Conservation (phyloP, 2,113 vertebrate species). For the Plectropomus leopardus region DNA sequence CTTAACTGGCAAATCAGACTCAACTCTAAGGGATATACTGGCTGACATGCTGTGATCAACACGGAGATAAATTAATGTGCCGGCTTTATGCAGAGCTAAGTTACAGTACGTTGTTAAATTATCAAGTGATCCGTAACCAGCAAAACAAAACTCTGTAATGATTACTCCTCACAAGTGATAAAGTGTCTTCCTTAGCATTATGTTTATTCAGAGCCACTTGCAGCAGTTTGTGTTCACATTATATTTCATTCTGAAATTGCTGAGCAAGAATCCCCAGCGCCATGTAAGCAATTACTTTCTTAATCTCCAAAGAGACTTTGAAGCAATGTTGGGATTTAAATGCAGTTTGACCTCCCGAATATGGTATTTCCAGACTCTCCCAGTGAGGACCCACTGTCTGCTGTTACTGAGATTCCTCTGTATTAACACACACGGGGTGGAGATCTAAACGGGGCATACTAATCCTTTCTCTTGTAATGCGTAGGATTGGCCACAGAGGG, state of each 20-base stretch:
- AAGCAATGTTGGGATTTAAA: constrained; percentile 18
- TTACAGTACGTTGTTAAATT: neutral
- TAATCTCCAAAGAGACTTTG: constrained; percentile 31
- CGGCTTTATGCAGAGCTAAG: neutral
- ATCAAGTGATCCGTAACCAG: neutral
- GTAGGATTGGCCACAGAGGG: constrained; percentile 13
- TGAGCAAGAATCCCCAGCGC: constrained; percentile 36
- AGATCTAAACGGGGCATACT: neutral
- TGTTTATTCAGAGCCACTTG: constrained; percentile 6
- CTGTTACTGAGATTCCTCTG: neutral
- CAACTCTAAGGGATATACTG: neutral
- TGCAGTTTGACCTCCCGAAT: constrained; percentile 40
- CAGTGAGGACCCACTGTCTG: neutral
- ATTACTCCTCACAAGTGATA: neutral
- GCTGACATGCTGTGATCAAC: neutral
- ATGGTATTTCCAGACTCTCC: neutral
- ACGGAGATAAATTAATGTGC: neutral
- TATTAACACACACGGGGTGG: neutral
- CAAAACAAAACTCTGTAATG: neutral
- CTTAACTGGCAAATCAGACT: neutral
- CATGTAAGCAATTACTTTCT: constrained; percentile 37
- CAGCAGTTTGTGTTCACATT: constrained; percentile 26
- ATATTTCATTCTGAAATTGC: constrained; percentile 34
- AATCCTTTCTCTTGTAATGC: neutral
- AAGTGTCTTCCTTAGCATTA: constrained; percentile 9